These are phyloP conservation scores for Percopsis omiscomaycus DNA, from an alignment of 2,797 vertebrate genomes.

Conservation along the genomic window DNA sequence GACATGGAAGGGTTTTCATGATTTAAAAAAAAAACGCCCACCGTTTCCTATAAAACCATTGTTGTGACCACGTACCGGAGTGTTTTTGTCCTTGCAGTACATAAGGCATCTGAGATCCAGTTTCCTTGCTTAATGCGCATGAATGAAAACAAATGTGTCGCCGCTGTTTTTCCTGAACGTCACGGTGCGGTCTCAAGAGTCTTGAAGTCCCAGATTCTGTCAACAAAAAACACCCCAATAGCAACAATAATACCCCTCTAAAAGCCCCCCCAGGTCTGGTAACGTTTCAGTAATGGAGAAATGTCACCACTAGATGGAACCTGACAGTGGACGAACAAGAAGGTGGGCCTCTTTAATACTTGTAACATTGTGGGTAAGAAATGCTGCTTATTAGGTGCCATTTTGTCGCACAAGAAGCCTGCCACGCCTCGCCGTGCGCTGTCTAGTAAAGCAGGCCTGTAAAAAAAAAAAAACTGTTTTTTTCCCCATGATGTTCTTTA, in stretches of 20 bases:
- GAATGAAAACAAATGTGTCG: constrained; percentile 17
- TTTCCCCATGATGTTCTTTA: neutral
- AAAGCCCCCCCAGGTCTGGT: constrained; percentile 15
- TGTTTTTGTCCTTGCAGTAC: constrained; percentile 7
- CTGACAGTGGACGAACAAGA: constrained; percentile 1
- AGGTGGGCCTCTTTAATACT: neutral
- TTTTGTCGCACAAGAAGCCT: neutral
- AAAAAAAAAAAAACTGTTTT: constrained; percentile 26
- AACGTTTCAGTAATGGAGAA: neutral
- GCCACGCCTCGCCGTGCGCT: constrained; percentile 18
- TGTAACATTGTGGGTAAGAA: neutral
- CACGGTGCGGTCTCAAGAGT: constrained; percentile 18
- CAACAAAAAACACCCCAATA: constrained; percentile 23
- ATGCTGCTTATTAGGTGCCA: constrained; percentile 8
- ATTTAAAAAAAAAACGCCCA: too few relatives aligned
- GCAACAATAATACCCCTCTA: constrained; percentile 8
- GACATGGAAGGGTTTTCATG: constrained; percentile 5
- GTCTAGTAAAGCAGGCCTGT: constrained; percentile 26
- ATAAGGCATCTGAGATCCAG: constrained; percentile 34
- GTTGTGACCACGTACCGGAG: constrained; percentile 5
- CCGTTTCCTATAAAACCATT: neutral
- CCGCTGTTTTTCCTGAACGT: constrained; percentile 15
- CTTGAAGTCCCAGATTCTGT: constrained; percentile 25
- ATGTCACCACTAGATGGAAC: constrained; percentile 5
- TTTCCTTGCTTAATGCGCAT: constrained; percentile 18